Conservation (phyloP, 2,113 vertebrate species). For the Lagopus leucura region DNA sequence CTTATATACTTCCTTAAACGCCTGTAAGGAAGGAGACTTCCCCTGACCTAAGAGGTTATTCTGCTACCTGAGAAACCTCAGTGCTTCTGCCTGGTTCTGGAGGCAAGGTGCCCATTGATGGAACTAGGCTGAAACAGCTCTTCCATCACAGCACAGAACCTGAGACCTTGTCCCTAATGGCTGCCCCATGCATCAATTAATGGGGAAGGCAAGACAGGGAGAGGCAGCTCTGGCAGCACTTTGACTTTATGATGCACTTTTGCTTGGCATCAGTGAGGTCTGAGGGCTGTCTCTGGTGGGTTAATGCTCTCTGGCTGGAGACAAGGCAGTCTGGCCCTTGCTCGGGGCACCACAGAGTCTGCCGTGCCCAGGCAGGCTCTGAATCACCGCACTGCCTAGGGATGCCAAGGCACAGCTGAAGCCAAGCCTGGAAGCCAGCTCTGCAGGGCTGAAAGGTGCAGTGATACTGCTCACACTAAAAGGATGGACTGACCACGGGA, state of each 20-base stretch:
- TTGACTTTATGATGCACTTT: background rate
- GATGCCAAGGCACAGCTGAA: background rate
- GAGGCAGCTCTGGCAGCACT: background rate
- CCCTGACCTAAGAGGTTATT: background rate
- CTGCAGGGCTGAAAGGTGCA: background rate
- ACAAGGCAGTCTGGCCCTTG: background rate
- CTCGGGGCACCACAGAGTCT: background rate
- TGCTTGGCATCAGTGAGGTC: slow-evolving; percentile 29
- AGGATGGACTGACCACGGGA: background rate
- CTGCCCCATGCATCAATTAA: slow-evolving; percentile 11
- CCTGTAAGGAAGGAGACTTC: background rate
- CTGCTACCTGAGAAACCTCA: background rate
- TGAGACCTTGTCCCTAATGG: background rate
- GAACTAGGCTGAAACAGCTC: background rate
- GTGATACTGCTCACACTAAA: background rate
- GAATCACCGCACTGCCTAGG: background rate
- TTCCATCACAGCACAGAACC: background rate
- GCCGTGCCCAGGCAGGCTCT: background rate
- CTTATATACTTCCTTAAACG: background rate
- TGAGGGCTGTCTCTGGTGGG: background rate
- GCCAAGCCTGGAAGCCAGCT: background rate
- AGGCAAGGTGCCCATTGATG: fast-evolving
- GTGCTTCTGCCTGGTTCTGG: background rate
- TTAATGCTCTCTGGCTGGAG: slow-evolving; percentile 24
- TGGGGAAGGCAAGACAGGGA: background rate